Evolutionary conservation across 2,888 invertebrate genomes (phyloP), one percentile per base, ranked within the genome.

Genomic region (Aricia artaxerxes): DNA sequence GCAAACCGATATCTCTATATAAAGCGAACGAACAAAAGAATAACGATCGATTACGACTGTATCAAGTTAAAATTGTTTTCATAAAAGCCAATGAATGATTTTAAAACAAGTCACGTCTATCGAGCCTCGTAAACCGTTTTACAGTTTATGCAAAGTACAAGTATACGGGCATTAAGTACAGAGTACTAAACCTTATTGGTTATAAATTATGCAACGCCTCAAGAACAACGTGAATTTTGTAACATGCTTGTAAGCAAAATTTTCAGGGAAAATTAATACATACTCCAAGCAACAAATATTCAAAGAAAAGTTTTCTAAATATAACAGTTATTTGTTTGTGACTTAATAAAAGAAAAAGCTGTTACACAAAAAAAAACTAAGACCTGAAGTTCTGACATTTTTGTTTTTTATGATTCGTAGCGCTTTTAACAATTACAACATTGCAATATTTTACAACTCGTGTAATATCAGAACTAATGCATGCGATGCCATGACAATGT

Each of bases 111-210:
- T 83, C 82, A 83, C 83, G 83, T 82, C 78, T 79, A 78, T 77
- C 80, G 79, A 79, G 76, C 81, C 81, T 82, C 82, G 81, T 83
- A 82, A 82, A 83, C 82, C 78, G 79, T 82, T 83, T 82, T 80
- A 82, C 80, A 77, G 75, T 81, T 81, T 80, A 82, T 80, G 79
- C 82, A 78, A 82, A 83, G 38, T 84, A 84, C 78, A 78, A 73
- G 78, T 78, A 53, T 78, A 49, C 72, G 31, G 31, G 72, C 44
- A 72, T 78, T 72, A 78, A 78, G 53, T 78, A 38, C 69, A 72
- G 44, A 49, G 69, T 78, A 53, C 53, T 78, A 53, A 78, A 85
- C 86, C 85, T 84, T 85, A 80, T 78, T 73, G 78, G 53, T 78
- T 80, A 79, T 78, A 79, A 75, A 78, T 69, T 64, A 69, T 78